These are phyloP conservation scores for Meloidogyne chitwoodi DNA, from an alignment of 1,140 invertebrate genomes.

Conservation along the genomic window DNA sequence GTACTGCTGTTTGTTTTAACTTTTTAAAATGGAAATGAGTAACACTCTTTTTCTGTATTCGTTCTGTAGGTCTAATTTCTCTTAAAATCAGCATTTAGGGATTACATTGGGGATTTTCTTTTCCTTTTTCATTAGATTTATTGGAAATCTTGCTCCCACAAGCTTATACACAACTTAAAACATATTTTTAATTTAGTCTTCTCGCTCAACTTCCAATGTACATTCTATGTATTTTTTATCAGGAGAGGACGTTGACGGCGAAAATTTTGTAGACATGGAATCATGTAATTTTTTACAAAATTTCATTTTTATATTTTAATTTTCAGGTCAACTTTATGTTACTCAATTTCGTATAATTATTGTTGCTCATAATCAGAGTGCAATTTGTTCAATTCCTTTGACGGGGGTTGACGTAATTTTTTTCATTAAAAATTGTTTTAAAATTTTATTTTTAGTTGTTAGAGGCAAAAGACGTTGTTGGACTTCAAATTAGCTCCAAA, in stretches of 20 bases:
- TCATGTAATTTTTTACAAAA: slow-evolving; percentile 7
- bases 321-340: slow-evolving; percentile 25
- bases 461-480: slow-evolving; percentile 37
- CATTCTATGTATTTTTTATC: slow-evolving; percentile 34
- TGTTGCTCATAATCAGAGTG: slow-evolving; percentile 37
- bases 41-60: too few relatives aligned
- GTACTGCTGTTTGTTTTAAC: slow-evolving; percentile 8
- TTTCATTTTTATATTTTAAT: neutral
- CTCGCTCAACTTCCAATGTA: slow-evolving; percentile 64
- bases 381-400: slow-evolving; percentile 36
- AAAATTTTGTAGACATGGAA: slow-evolving; percentile 26
- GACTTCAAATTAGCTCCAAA: slow-evolving; percentile 35
- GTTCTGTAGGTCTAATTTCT: too few relatives aligned
- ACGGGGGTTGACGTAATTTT: slow-evolving; percentile 21
- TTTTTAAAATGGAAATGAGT: neutral
- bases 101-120: too few relatives aligned
- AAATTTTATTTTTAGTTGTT: slow-evolving; percentile 3
- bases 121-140: too few relatives aligned
- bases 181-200: slow-evolving; percentile 16
- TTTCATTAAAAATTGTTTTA: neutral
- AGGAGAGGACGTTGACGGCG: slow-evolving; percentile 33
- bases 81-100: too few relatives aligned
- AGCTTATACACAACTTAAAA: too few relatives aligned
- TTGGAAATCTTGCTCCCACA: too few relatives aligned
- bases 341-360: slow-evolving; percentile 37